Evolutionary conservation across 2,888 invertebrate genomes (phyloP).

Genomic region (Phanerotoma sp.): DNA sequence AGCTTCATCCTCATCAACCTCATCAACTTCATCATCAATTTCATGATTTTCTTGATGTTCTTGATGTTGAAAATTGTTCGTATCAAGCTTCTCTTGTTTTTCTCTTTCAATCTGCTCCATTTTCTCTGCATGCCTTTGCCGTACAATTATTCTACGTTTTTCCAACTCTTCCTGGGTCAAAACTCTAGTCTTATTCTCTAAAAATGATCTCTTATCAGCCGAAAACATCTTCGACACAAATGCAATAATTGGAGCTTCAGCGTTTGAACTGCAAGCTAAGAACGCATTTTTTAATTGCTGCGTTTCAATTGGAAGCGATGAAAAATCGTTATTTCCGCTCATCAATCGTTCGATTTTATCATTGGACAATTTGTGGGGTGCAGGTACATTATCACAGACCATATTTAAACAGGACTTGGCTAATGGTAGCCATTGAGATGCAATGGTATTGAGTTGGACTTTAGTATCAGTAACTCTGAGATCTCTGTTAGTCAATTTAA

Average conservation of each 20-base stretch:
- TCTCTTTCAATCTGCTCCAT: constrained; percentile 43
- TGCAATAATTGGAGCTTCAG: constrained; percentile 69
- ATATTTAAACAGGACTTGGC: constrained; percentile 79
- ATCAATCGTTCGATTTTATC: constrained; percentile 83
- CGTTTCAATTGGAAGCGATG: constrained; percentile 69
- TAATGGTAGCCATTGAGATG: constrained; percentile 88
- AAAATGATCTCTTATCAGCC: constrained; percentile 71
- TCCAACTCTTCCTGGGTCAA: constrained; percentile 75
- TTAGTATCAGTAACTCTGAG: constrained; percentile 75
- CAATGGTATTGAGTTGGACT: constrained; percentile 77
- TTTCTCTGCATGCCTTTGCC: constrained; percentile 66
- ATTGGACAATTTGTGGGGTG: constrained; percentile 73
- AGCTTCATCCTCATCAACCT: constrained; percentile 41
- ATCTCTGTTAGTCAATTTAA: constrained; percentile 76
- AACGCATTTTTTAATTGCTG: constrained; percentile 71
- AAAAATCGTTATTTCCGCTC: constrained; percentile 69
- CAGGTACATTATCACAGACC: constrained; percentile 79
- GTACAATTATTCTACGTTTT: constrained; percentile 67
- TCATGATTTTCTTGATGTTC: constrained; percentile 10
- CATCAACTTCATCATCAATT: constrained; percentile 17
- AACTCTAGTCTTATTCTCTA: constrained; percentile 78
- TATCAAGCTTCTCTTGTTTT: background rate
- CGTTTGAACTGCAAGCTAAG: constrained; percentile 67
- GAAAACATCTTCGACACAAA: constrained; percentile 90
- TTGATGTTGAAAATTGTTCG: background rate